Evolutionary conservation across 2,888 invertebrate genomes (phyloP), one percentile per base, ranked within the genome.

Genomic region (Diadegma fenestrale): DNA sequence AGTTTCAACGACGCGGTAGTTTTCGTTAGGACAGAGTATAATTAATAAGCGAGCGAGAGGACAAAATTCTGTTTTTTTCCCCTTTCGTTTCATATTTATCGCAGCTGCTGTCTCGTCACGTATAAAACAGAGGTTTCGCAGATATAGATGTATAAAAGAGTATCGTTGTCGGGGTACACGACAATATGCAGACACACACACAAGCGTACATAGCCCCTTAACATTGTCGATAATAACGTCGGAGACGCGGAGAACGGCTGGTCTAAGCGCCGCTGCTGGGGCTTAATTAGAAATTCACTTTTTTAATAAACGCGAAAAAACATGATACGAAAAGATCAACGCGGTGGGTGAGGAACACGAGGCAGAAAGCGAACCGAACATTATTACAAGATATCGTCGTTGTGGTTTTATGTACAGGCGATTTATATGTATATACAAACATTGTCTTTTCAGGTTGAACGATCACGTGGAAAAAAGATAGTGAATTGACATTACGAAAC

Each of bases 201-300:
- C 66, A 73, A 22, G 30, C 12, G 66, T 7, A 45, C 17, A 30
- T 17, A 51, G 37, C 63, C 54, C 68, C 33, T 78, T 68, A 82
- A 19, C 82, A 58, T 66, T 66, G 54, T 54, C 80, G 77, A 83
- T 69, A 80, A 86, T 86, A 86, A 86, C 83, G 72, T 78, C 17
- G 43, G 26, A 69, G 26, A 76, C 58, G 58, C 64, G 33, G 77
- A 71, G 77, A 51, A 37, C 17, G 30, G 69, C 63, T 72, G 80
- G 77, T 86, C 78, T 85, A 86, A 86, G 78, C 86, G 84, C 58
- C 8, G 14, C 58, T 26, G 37, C 37, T 1, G 0, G 45, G 68
- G 85, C 86, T 89, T 88, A 89, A 89, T 89, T 88, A 90, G 87
- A 87, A 80, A 86, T 89, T 87, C 83, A 82, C 86, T 87, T 87